phyloP scores from a whole-genome alignment of 2,797 vertebrate species.

The Heteromormyrus szaboi region DNA sequence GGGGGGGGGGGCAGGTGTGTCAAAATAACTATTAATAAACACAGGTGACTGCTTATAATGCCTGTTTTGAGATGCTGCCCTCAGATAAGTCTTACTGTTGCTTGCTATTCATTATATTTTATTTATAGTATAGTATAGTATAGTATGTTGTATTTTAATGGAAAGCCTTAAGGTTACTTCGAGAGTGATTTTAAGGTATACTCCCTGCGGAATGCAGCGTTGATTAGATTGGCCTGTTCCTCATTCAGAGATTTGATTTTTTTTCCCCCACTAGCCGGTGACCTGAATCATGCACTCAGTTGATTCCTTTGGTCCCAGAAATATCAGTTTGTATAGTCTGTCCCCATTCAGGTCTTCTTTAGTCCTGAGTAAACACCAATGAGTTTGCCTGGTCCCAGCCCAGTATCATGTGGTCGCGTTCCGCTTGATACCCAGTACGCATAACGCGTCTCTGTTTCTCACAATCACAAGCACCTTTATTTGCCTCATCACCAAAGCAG shows the following conservation, averaged over 20 bases:
- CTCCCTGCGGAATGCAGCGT: background rate
- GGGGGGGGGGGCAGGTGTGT: background rate
- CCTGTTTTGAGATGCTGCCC: background rate
- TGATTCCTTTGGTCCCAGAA: background rate
- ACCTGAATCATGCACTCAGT: background rate
- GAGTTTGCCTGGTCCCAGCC: background rate
- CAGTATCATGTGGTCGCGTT: background rate
- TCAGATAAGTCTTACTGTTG: background rate
- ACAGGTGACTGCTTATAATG: background rate
- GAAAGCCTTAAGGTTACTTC: background rate
- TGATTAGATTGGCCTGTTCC: background rate
- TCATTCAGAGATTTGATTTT: background rate
- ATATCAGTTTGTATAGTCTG: background rate
- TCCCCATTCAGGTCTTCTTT: background rate
- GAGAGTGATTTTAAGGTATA: background rate
- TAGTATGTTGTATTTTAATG: background rate
- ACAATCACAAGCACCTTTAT: background rate
- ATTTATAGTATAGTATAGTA: background rate
- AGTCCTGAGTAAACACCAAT: background rate
- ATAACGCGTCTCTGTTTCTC: background rate
- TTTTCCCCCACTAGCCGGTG: background rate
- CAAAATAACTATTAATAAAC: background rate
- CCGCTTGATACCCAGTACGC: background rate
- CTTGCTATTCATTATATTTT: background rate
- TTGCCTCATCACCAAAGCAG: background rate